Evolutionary conservation across 2,113 vertebrate species (phyloP), one percentile per base, ranked within the genome.

Genomic region (Xenus cinereus): DNA sequence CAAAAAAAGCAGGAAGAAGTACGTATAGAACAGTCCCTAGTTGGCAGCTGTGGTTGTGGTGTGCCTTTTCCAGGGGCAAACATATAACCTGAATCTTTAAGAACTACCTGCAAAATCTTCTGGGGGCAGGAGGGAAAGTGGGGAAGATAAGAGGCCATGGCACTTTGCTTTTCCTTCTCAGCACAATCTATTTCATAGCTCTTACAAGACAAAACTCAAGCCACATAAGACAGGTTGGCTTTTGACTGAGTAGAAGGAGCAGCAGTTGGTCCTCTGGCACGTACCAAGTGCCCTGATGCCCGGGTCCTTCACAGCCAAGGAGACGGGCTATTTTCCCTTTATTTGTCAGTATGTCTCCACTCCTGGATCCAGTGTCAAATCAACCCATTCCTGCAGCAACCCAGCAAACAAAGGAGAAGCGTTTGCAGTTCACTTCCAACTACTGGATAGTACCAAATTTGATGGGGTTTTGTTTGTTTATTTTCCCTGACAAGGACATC

Each of bases 401-500:
- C 21, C 39, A 84, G 43, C 37, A 74, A 74, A 64, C 28, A 85
- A 73, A 80, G 22, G 39, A 71, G 2, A 66, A 81, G 6, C 59
- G 23, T 46, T 77, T 84, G 30, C 68, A 64, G 60, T 78, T 91
- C 72, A 72, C 43, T 91, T 86, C 80, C 45, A 92, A 3, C 43
- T 59, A 74, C 39, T 20, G 84, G 64, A 46, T 63, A 89, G 56
- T 33, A 93, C 56, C 51, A 92, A 86, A 75, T 87, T 17, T 75
- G 43, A 78, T 63, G 53, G 1, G 0, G 14, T 77, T 88, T 90
- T 78, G 23, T 85, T 96, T 96, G 50, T 95, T 95, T 92, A 77
- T 90, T 95, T 96, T 89, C 60, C n/a, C 69, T 89, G 80, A 95
- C 93, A 91, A 89, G 83, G 91, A 95, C 89, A 92, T 92, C 95